These are phyloP conservation scores for Chunga burmeisteri DNA, from an alignment of 2,113 vertebrate species.

Conservation along the genomic window DNA sequence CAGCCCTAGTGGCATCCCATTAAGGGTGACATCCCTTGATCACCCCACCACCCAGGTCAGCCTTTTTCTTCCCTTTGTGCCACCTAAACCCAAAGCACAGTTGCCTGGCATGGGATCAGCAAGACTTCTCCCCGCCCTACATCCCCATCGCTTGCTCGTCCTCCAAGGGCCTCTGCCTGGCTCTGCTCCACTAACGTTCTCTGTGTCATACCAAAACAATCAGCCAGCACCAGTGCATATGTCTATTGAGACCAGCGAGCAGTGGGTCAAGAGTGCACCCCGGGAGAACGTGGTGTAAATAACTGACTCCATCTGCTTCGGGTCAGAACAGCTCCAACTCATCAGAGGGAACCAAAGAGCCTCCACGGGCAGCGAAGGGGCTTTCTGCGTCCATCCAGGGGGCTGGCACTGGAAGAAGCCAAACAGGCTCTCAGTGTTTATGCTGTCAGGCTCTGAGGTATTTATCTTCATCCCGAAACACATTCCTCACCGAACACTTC, in stretches of 20 bases:
- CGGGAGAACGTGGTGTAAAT: conserved; percentile 35
- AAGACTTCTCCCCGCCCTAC: background rate
- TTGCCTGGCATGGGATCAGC: rapidly evolving
- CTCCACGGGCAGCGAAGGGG: background rate
- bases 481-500: conserved; percentile 52
- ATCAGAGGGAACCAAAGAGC: conserved; percentile 15
- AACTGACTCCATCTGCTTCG: conserved; percentile 61
- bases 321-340: conserved; percentile 42
- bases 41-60: background rate
- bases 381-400: background rate
- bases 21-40: background rate
- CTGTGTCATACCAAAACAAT: conserved; percentile 28
- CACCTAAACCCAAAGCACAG: background rate
- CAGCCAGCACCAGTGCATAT: background rate
- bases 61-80: background rate
- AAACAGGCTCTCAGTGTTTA: conserved; percentile 53
- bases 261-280: conserved; percentile 51
- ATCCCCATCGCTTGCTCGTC: background rate
- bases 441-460: background rate
- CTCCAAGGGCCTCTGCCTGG: conserved; percentile 1
- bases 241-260: conserved; percentile 8
- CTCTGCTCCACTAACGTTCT: conserved; percentile 44
- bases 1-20: background rate
- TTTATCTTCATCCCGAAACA: conserved; percentile 60
- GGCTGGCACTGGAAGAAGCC: conserved; percentile 43